Evolutionary conservation across 2,888 invertebrate genomes (phyloP).

Genomic region (Lacanobia wlatinum): DNA sequence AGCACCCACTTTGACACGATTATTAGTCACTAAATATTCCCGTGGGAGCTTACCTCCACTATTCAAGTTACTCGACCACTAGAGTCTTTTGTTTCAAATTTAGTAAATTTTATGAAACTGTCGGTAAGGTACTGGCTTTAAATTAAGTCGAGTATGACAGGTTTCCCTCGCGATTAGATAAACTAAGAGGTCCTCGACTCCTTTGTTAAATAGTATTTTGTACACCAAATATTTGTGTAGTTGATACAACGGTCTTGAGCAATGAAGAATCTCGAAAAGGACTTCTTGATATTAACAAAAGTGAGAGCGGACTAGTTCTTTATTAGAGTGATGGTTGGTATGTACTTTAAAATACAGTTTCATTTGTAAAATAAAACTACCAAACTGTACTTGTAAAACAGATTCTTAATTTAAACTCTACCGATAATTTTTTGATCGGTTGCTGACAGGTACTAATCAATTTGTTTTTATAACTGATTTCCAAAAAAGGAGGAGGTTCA

Average conservation of each 20-base stretch:
- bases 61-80: slow-evolving; percentile 25
- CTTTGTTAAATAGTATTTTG: slow-evolving; percentile 31
- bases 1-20: slow-evolving; percentile 12
- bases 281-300: neutral
- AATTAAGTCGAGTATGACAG: slow-evolving; percentile 51
- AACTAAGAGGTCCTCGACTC: slow-evolving; percentile 36
- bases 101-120: slow-evolving; percentile 54
- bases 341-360: neutral
- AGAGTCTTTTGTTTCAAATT: slow-evolving; percentile 56
- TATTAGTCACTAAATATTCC: slow-evolving; percentile 44
- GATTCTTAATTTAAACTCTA: neutral
- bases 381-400: neutral
- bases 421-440: no score
- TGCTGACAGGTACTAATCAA: no score
- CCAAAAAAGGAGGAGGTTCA: no score
- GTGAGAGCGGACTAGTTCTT: neutral
- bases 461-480: no score
- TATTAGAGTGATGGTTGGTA: neutral
- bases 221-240: slow-evolving; percentile 25
- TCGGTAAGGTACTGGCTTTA: slow-evolving; percentile 44
- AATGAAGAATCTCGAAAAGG: neutral
- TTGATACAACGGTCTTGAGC: neutral
- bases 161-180: slow-evolving; percentile 54
- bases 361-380: neutral
- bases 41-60: slow-evolving; percentile 39